Conservation (phyloP, 1,140 invertebrate genomes). For the Meloidogyne chitwoodi region DNA sequence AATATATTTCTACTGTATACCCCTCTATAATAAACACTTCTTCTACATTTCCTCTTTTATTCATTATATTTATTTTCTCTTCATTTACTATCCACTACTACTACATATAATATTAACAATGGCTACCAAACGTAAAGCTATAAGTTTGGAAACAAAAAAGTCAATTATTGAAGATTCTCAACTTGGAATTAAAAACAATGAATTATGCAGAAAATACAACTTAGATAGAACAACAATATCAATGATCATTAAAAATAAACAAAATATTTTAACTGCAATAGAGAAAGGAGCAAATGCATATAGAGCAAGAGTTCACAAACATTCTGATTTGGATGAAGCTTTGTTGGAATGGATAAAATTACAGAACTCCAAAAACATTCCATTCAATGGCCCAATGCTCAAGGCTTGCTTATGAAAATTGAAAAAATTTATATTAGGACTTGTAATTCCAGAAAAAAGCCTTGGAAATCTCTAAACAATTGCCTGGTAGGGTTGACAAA, state of each 20-base stretch:
- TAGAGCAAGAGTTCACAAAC: background rate
- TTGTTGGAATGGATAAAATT: background rate
- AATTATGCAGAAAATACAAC: background rate
- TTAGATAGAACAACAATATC: background rate
- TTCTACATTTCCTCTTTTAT: background rate
- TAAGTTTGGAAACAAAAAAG: background rate
- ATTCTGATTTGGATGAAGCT: background rate
- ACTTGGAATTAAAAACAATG: background rate
- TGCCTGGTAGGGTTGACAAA: background rate
- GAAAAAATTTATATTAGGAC: background rate
- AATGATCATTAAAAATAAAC: background rate
- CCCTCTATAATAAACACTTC: background rate
- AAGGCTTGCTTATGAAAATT: background rate
- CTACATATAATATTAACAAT: too few species aligned
- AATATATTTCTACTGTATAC: background rate
- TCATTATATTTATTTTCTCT: too few species aligned
- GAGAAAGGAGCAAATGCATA: background rate
- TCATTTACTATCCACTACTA: too few species aligned
- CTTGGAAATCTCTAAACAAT: background rate
- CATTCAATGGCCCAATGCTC: background rate
- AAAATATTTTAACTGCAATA: background rate
- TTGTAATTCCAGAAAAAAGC: background rate
- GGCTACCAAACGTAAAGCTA: background rate
- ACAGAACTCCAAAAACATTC: background rate
- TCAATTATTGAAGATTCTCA: background rate